Evolutionary conservation across 2,888 invertebrate genomes (phyloP).

Genomic region (Cantharis nigra): DNA sequence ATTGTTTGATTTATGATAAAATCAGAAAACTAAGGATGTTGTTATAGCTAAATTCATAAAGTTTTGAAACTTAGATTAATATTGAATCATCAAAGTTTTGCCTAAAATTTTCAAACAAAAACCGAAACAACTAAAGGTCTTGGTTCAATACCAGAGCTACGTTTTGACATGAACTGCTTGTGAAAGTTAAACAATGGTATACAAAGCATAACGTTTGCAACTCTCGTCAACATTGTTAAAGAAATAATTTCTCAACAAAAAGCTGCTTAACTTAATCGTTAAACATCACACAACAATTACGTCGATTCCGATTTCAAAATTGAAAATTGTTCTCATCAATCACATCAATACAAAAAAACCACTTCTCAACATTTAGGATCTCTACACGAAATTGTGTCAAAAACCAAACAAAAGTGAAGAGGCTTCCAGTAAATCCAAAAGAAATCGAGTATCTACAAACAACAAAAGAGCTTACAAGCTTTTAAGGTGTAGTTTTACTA

Average conservation of each 20-base stretch:
- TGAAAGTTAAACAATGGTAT: slow-evolving; percentile 24
- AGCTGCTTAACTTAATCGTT: slow-evolving; percentile 21
- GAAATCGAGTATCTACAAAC: background rate
- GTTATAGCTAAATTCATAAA: slow-evolving; percentile 9
- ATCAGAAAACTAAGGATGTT: slow-evolving; percentile 4
- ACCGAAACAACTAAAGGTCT: slow-evolving; percentile 6
- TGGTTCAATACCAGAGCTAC: slow-evolving; percentile 14
- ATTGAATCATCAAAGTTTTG: slow-evolving; percentile 7
- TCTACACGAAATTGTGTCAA: background rate
- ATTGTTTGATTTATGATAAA: slow-evolving; percentile 8
- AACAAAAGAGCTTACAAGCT: background rate
- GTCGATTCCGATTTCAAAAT: background rate
- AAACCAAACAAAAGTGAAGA: background rate
- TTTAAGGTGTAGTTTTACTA: background rate
- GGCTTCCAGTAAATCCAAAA: background rate
- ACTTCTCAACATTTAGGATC: background rate
- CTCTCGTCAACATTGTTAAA: slow-evolving; percentile 13
- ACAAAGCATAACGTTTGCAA: slow-evolving; percentile 19
- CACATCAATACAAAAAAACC: background rate
- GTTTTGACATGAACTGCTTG: slow-evolving; percentile 26
- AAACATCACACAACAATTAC: slow-evolving; percentile 14
- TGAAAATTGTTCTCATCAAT: background rate
- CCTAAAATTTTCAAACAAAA: slow-evolving; percentile 11
- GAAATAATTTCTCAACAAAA: slow-evolving; percentile 22
- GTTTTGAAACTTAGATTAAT: slow-evolving; percentile 14